Percentiles rank a stretch among this genome's conserved stretches.
These are phyloP conservation scores for Bombus terrestris DNA, from an alignment of 1,140 invertebrate species.

Conservation along the genomic window DNA sequence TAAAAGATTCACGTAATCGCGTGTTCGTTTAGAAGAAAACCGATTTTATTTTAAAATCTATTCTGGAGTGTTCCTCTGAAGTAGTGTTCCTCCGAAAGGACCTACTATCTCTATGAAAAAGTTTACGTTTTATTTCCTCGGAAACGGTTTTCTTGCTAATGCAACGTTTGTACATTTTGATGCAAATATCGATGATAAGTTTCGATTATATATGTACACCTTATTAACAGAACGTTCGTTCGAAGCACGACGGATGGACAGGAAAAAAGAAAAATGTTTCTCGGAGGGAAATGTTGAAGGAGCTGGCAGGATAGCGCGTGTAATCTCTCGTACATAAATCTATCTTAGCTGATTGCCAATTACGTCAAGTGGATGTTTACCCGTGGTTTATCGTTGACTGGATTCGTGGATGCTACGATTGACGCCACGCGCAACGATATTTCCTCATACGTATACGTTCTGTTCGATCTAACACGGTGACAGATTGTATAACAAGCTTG, in stretches of 20 bases:
- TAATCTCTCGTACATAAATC: constrained; percentile 55
- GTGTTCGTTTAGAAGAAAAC: too few species aligned
- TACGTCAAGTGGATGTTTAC: constrained; percentile 55
- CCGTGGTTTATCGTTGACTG: constrained; percentile 48
- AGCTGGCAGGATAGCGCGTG: constrained; percentile 1
- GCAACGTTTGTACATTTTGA: not conserved
- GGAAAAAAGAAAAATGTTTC: not conserved
- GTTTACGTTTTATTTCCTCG: too few species aligned
- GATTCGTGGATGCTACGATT: constrained; percentile 13
- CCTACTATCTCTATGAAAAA: not conserved
- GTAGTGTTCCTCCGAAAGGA: too few species aligned
- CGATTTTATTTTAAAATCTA: too few species aligned
- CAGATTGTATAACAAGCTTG: constrained; percentile 3
- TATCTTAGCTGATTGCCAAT: constrained; percentile 61
- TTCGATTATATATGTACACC: not conserved
- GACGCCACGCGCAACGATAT: constrained; percentile 48
- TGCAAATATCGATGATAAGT: not conserved
- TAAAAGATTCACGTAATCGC: too few species aligned
- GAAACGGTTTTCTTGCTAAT: too few species aligned
- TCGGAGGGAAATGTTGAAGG: constrained; percentile 23
- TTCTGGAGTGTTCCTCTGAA: not conserved
- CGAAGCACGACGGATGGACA: not conserved
- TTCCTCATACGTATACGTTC: not conserved
- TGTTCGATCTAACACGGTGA: not conserved
- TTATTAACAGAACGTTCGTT: not conserved